These are phyloP conservation scores for Andrena bicolor DNA, from an alignment of 2,888 invertebrate species.

Conservation along the genomic window DNA sequence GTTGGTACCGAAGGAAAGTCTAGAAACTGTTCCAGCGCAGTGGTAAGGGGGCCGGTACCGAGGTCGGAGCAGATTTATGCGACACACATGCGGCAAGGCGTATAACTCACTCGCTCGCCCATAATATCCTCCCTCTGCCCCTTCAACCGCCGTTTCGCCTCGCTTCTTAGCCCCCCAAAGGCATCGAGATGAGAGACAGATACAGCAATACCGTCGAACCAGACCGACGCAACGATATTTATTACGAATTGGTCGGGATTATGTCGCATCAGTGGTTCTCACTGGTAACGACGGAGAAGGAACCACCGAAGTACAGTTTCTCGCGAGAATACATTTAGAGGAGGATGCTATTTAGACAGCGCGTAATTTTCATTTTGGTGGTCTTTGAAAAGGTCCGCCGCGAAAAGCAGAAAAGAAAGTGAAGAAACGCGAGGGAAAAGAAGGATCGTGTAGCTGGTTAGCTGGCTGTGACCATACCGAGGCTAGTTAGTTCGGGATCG, in stretches of 20 bases:
- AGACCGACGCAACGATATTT: conserved; percentile 76
- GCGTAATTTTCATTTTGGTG: no score
- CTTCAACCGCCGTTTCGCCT: conserved; percentile 81
- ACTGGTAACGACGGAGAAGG: conserved; percentile 6
- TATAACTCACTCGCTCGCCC: conserved; percentile 85
- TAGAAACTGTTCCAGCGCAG: conserved; percentile 66
- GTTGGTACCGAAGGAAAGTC: conserved; percentile 48
- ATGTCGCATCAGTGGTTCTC: conserved; percentile 75
- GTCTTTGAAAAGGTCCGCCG: background rate
- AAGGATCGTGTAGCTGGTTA: conserved; percentile 8
- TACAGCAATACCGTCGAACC: conserved; percentile 77
- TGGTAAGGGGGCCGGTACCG: conserved; percentile 77
- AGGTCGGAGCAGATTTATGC: conserved; percentile 84
- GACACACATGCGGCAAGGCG: conserved; percentile 84
- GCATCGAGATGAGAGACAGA: conserved; percentile 79
- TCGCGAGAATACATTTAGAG: no score
- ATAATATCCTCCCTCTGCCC: conserved; percentile 81
- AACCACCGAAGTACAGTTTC: no score
- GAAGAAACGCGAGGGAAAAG: conserved; percentile 31
- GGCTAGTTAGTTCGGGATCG: conserved; percentile 77
- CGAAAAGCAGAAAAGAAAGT: conserved; percentile 19
- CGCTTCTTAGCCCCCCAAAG: conserved; percentile 72
- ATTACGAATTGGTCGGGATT: conserved; percentile 81
- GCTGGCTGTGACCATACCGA: conserved; percentile 67
- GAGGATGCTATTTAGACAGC: no score